Conservation (phyloP, 2,888 invertebrate genomes). For the Crematogaster levior region DNA sequence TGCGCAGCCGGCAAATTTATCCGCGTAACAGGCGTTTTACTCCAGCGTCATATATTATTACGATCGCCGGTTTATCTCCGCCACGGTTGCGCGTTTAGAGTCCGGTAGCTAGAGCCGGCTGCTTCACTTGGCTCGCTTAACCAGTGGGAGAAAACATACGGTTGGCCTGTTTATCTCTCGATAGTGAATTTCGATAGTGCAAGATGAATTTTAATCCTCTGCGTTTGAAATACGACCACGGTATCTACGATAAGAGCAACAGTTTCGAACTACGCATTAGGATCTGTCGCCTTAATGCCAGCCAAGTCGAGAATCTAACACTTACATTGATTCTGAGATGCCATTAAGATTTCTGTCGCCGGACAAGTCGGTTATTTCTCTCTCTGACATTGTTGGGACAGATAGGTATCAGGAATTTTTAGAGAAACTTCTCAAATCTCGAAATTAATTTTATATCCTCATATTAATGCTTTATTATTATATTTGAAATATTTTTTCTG, state of each 20-base stretch:
- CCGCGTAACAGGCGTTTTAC: conserved; percentile 72
- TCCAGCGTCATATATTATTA: conserved; percentile 68
- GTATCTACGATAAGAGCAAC: neutral
- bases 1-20: conserved; percentile 67
- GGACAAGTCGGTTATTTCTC: neutral
- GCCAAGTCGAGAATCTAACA: neutral
- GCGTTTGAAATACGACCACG: neutral
- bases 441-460: neutral
- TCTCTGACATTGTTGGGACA: neutral
- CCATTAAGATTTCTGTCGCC: conserved; percentile 20
- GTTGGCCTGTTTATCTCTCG: conserved; percentile 29
- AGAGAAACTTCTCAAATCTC: neutral
- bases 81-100: conserved; percentile 26
- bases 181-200: conserved; percentile 40
- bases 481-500: too few relatives aligned
- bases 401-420: neutral
- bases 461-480: neutral
- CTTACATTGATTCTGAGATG: conserved; percentile 15
- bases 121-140: conserved; percentile 29
- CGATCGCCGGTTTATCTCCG: conserved; percentile 52
- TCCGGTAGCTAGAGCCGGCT: conserved; percentile 44
- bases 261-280: conserved; percentile 1
- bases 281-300: conserved; percentile 27
- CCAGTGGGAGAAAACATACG: neutral
- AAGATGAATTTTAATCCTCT: conserved; percentile 32